Base-by-base conservation (phyloP, 2,113 vertebrate genomes). In the Glaucomys volans region DNA sequence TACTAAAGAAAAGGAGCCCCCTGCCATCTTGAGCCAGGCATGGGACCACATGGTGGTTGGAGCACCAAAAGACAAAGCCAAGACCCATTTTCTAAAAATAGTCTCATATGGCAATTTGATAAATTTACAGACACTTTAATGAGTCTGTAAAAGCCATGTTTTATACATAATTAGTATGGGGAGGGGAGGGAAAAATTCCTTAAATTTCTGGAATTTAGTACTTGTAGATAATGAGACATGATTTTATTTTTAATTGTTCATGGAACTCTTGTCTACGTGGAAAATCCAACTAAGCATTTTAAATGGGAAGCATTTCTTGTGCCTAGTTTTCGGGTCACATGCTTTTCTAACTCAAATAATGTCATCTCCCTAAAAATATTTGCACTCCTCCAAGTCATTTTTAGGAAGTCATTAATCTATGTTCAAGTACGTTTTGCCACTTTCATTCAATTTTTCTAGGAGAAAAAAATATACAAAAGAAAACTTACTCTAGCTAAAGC, bases 351-450 rank as follows among this genome's bases (percentile, higher is more conserved):
- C 6, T 92, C 40, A 92, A 80, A 82, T 75, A 64, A 91, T 79
- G 11, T 83, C 72, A 52, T 64, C 11, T 75, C 35, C 79, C 62
- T 91, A 84, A 87, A 87, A 90, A 28, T 75, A 1, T 79, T 35
- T 94, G 4, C 17, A 76, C 52, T 90, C 16, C 24, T 64, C 67
- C 35, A 40, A 32, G 35, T 81, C 50, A 76, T 83, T 92, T 91
- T 75, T 87, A 80, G 42, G 57, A 74, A 75, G 72, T 81, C 90
- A 93, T 89, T 89, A 90, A 96, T 94, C 44, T 92, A 8, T 85
- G 17, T 84, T 77, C 66, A 94, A 62, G 75, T 72, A 86, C 82
- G 30, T 42, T 94, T 96, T 90, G 14, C 8, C 72, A 87, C 5
- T 87, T 97, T 89, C 74, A 82, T 84, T 87, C 59, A 81, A 18